These are phyloP conservation scores for Pipra filicauda DNA, from an alignment of 2,113 vertebrate species.

Conservation along the genomic window DNA sequence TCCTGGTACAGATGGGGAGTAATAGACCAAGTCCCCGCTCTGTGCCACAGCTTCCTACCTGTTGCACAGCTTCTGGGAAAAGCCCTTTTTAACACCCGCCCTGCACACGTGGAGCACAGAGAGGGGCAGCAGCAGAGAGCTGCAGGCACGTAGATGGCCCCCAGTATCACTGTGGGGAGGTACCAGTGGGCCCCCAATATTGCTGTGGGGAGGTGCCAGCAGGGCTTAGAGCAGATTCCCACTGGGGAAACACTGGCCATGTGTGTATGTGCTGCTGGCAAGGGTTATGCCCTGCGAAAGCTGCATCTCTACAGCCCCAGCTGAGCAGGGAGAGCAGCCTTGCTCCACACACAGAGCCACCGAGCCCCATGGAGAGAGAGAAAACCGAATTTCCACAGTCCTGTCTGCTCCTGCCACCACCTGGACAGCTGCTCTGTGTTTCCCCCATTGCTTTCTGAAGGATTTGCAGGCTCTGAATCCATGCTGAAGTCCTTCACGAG, in stretches of 20 bases:
- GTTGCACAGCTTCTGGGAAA: background rate
- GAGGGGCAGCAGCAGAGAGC: background rate
- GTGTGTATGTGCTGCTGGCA: background rate
- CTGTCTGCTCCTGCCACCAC: background rate
- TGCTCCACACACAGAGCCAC: background rate
- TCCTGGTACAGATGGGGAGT: background rate
- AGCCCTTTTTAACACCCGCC: background rate
- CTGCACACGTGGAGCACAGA: background rate
- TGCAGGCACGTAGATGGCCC: fast-evolving
- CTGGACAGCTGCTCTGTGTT: background rate
- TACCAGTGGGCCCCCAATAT: fast-evolving
- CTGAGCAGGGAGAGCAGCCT: background rate
- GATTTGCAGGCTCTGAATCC: background rate
- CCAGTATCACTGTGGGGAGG: fast-evolving
- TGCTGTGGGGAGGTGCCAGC: fast-evolving
- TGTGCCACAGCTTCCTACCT: fast-evolving
- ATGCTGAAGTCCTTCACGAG: background rate
- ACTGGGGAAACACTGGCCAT: fast-evolving
- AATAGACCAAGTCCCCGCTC: fast-evolving
- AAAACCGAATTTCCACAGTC: background rate
- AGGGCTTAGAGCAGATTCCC: fast-evolving
- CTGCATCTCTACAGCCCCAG: background rate
- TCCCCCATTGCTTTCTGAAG: background rate
- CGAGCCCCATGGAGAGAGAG: fast-evolving
- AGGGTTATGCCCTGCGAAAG: fast-evolving